Conservation (phyloP, 2,113 vertebrate species). For the Nettapus auritus region DNA sequence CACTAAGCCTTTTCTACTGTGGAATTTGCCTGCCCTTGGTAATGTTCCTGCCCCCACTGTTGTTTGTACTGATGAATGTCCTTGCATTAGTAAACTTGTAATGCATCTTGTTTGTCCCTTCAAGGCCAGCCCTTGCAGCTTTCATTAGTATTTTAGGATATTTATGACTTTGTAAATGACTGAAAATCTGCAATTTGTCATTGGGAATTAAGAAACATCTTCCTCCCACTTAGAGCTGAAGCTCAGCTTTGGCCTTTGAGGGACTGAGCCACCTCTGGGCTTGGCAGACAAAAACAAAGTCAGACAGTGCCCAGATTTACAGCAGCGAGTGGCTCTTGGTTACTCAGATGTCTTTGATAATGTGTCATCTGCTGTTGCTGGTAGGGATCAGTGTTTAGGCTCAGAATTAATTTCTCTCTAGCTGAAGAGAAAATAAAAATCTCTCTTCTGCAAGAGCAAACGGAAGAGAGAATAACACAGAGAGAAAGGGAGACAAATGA, state of each 20-base stretch:
- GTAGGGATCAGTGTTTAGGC: conserved; percentile 38
- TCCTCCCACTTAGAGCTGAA: conserved; percentile 2
- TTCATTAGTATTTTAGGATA: conserved; percentile 46
- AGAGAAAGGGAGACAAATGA: background rate
- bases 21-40: background rate
- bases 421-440: conserved; percentile 44
- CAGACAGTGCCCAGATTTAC: conserved; percentile 67
- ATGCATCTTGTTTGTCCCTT: conserved; percentile 43
- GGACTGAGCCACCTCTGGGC: conserved; percentile 50
- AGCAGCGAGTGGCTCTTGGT: conserved; percentile 58
- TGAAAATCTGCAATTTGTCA: conserved; percentile 62
- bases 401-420: conserved; percentile 47
- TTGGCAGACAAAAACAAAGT: conserved; percentile 50
- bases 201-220: conserved; percentile 49
- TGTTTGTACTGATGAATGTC: conserved; percentile 23
- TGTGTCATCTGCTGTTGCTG: conserved; percentile 37
- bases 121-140: conserved; percentile 20
- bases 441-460: background rate
- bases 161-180: conserved; percentile 38
- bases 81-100: conserved; percentile 17
- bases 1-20: background rate
- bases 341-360: conserved; percentile 60
- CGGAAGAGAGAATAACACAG: background rate
- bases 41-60: background rate
- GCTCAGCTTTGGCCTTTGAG: conserved; percentile 53